These are phyloP conservation scores for Epistrophe grossulariae DNA, from an alignment of 2,888 invertebrate genomes.

Conservation along the genomic window DNA sequence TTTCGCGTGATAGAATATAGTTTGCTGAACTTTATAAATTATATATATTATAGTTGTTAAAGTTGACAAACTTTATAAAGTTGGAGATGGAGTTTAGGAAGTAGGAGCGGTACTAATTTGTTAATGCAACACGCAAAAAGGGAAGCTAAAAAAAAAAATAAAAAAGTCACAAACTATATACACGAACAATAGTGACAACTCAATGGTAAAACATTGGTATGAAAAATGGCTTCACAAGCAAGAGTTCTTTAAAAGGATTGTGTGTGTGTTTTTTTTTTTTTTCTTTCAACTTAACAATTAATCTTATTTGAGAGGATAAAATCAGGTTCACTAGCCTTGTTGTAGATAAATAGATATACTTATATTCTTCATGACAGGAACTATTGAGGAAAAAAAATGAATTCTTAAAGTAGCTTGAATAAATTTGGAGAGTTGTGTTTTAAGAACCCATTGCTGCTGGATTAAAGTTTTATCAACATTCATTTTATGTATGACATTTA, in stretches of 20 bases:
- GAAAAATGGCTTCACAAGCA: conserved; percentile 54
- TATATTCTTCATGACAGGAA: neutral
- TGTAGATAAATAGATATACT: neutral
- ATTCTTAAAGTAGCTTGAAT: neutral
- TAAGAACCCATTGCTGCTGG: neutral
- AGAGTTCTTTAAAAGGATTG: neutral
- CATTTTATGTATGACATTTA: neutral
- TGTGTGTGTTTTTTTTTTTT: neutral
- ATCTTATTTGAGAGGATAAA: conserved; percentile 24
- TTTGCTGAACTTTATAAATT: conserved; percentile 35
- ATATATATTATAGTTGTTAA: neutral
- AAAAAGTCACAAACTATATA: conserved; percentile 29
- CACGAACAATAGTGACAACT: conserved; percentile 64
- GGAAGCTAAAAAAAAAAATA: neutral
- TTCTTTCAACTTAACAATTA: conserved; percentile 3
- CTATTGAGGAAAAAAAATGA: neutral
- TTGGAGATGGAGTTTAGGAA: conserved; percentile 4
- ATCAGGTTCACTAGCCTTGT: conserved; percentile 16
- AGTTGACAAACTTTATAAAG: conserved; percentile 46
- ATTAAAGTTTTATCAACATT: neutral
- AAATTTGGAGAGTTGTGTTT: neutral
- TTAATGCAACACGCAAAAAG: conserved; percentile 63
- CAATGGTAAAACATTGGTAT: conserved; percentile 38
- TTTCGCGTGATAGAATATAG: conserved; percentile 1
- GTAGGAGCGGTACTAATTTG: conserved; percentile 65